Evolutionary conservation across 2,797 vertebrate genomes (phyloP).

Genomic region (Trachops cirrhosus): DNA sequence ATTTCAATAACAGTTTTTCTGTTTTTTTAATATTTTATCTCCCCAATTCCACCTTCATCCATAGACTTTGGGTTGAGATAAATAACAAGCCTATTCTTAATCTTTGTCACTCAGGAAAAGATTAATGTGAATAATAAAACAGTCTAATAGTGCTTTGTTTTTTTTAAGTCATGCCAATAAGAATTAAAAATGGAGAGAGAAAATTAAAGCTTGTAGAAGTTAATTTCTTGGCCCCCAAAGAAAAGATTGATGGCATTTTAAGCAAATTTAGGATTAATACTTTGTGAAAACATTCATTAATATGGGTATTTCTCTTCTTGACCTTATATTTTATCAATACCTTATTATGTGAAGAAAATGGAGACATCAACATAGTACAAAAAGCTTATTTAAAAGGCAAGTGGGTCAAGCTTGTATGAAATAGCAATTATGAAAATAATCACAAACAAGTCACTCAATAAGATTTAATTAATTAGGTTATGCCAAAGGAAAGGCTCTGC

Average conservation of each 20-base stretch:
- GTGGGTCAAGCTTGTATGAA: constrained; percentile 25
- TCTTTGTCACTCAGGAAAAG: background rate
- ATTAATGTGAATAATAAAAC: constrained; percentile 23
- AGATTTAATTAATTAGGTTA: constrained; percentile 60
- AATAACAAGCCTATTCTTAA: constrained; percentile 7
- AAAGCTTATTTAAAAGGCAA: constrained; percentile 52
- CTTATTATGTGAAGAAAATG: constrained; percentile 33
- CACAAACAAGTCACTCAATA: constrained; percentile 13
- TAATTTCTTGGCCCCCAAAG: background rate
- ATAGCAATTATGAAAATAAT: constrained; percentile 49
- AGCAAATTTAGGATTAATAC: constrained; percentile 15
- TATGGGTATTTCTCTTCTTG: background rate
- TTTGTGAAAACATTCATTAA: constrained; percentile 37
- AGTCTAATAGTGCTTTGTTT: constrained; percentile 22
- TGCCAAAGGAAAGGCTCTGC: background rate
- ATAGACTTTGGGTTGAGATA: background rate
- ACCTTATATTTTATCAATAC: constrained; percentile 39
- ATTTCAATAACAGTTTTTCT: background rate
- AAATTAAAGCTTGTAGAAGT: background rate
- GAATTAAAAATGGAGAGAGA: background rate
- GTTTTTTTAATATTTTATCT: background rate
- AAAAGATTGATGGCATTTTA: background rate
- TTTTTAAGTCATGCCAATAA: constrained; percentile 20
- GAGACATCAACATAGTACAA: constrained; percentile 1
- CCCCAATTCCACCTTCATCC: background rate